Evolutionary conservation across 2,113 vertebrate species (phyloP).

Genomic region (Dolichotis patagonum): DNA sequence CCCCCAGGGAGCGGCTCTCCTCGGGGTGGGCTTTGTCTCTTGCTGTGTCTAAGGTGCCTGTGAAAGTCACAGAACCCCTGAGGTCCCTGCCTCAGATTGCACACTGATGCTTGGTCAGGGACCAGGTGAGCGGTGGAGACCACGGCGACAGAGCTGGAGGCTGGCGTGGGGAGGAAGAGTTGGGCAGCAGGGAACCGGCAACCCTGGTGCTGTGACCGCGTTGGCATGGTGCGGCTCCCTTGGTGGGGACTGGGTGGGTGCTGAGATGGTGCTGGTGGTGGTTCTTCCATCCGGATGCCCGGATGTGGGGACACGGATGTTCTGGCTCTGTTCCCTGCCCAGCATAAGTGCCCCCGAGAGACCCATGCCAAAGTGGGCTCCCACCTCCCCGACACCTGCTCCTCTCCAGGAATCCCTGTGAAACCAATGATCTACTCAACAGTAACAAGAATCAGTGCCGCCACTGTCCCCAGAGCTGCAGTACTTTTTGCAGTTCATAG

Average conservation of each 20-base stretch:
- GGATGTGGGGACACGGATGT: no score
- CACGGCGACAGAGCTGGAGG: fast-evolving
- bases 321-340: neutral
- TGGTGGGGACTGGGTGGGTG: fast-evolving
- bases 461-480: no score
- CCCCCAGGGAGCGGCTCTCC: neutral
- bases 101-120: fast-evolving
- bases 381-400: neutral
- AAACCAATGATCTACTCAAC: no score
- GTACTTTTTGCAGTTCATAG: no score
- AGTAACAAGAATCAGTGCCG: neutral
- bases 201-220: fast-evolving
- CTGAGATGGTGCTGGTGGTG: no score
- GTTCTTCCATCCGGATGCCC: neutral
- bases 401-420: neutral
- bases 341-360: neutral
- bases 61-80: no score
- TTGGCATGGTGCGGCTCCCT: neutral
- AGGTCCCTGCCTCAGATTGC: fast-evolving
- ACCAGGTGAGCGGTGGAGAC: fast-evolving
- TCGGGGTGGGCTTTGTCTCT: no score
- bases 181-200: neutral
- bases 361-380: fast-evolving
- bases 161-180: neutral
- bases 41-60: fast-evolving